Evolutionary conservation across 2,888 invertebrate genomes (phyloP), one percentile per base, ranked within the genome.

Genomic region (Pyrochroa serraticornis): DNA sequence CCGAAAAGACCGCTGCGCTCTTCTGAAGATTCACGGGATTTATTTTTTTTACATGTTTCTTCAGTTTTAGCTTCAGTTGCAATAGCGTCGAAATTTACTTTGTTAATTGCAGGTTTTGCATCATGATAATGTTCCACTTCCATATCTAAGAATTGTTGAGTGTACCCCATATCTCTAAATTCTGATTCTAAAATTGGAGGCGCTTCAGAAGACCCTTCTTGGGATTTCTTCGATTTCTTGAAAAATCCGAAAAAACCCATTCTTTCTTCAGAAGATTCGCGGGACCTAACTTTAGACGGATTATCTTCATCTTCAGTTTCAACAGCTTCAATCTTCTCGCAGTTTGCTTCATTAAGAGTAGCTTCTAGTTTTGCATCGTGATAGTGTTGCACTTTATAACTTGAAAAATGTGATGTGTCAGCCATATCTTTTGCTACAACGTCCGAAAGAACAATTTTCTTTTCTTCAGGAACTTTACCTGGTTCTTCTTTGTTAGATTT

Each of bases 81-180:
- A 22, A 22, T 22, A 2, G 5, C 5, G 3, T 22, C 22, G 2
- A 5, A 2, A 22, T 2, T 22, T 22, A 5, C 22, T 45, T n/a
- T 52, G 33, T 35, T 60, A 54, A 31, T 53, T 13, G 53, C 32
- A 12, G 55, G 55, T 36, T 51, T 39, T 35, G 60, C 65, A 48
- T 68, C 66, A 37, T 67, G 58, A 38, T 65, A 66, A 5, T 55
- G 47, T 44, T 64, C 50, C 8, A 68, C 37, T 61, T 70, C 70
- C 33, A 44, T 58, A 6, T 35, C 56, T 13, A 68, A 53, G 41
- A 70, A 67, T 9, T 50, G 44, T 6, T 62, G 58, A 14, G 55
- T 63, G 34, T 64, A 53, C 3, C 43, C 46, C 53, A 66, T 64
- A 35, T 58, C 52, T n/a, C 58, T 47, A 6, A 38, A 1, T 1